Percentiles rank a stretch among this genome's conserved stretches.
phyloP scores from a whole-genome alignment of 2,797 vertebrate genomes.

The Dendrocincla fuliginosa region DNA sequence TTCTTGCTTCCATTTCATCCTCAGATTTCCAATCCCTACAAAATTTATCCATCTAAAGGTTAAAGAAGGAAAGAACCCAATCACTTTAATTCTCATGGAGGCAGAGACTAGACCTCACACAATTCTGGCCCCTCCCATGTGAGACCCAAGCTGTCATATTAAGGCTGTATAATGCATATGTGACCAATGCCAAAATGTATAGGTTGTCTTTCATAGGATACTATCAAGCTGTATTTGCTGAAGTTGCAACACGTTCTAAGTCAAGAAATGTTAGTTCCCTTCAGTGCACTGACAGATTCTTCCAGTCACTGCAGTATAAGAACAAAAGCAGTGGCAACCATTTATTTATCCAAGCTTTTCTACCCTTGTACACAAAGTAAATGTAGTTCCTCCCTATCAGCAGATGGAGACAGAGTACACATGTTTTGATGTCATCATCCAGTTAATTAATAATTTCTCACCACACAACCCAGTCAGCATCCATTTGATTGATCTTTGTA shows the following conservation, averaged over 20 bases:
- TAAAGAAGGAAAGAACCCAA: background rate
- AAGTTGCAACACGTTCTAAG: background rate
- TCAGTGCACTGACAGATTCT: background rate
- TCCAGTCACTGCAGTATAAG: background rate
- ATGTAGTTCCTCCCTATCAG: conserved; percentile 44
- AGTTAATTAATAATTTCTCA: background rate
- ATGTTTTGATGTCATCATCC: conserved; percentile 25
- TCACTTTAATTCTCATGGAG: background rate
- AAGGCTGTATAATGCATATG: background rate
- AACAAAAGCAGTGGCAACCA: background rate
- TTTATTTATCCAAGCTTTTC: background rate
- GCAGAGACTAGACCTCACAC: background rate
- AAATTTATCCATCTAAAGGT: background rate
- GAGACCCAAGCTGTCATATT: background rate
- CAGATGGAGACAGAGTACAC: conserved; percentile 68
- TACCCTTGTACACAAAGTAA: background rate
- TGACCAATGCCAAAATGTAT: background rate
- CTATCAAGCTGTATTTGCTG: background rate
- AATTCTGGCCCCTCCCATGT: background rate
- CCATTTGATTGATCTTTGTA: background rate
- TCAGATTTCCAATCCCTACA: background rate
- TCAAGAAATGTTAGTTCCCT: background rate
- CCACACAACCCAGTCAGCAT: background rate
- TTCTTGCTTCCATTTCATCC: background rate
- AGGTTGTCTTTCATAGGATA: background rate